phyloP scores from a whole-genome alignment of 2,797 vertebrate species.

The Hydrocynus forskahlii region DNA sequence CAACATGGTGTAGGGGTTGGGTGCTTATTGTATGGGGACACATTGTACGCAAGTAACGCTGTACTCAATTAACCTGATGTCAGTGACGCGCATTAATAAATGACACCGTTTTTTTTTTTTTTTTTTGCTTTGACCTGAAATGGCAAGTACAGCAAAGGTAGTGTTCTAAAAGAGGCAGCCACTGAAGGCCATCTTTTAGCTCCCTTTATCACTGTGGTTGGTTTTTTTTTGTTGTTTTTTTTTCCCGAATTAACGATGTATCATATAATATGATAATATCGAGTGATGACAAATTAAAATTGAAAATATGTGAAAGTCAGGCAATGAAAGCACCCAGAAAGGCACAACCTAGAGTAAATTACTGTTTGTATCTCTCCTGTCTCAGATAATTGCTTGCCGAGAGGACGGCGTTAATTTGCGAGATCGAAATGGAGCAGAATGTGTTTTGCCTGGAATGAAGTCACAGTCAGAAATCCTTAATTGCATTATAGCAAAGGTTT shows the following conservation, averaged over 20 bases:
- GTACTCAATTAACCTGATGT: too few relatives aligned
- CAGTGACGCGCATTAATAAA: too few relatives aligned
- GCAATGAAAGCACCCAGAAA: neutral
- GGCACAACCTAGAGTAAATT: conserved; percentile 10
- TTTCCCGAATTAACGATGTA: neutral
- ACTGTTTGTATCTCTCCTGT: conserved; percentile 8
- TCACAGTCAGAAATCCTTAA: conserved; percentile 10
- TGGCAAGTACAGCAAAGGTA: neutral
- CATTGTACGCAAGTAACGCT: too few relatives aligned
- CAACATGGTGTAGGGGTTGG: too few relatives aligned
- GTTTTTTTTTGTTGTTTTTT: neutral
- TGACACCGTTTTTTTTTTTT: too few relatives aligned
- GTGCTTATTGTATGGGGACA: too few relatives aligned
- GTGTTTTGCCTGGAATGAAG: neutral
- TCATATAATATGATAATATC: neutral
- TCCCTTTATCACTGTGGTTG: neutral
- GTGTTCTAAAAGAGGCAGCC: neutral
- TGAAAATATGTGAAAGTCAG: neutral
- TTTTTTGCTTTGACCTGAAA: neutral
- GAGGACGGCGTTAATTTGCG: conserved; percentile 7
- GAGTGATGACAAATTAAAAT: neutral
- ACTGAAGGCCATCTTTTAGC: neutral
- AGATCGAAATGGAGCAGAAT: neutral
- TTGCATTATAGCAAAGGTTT: conserved; percentile 23
- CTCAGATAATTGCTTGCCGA: conserved; percentile 3